Base-by-base conservation (phyloP, 1,140 invertebrate genomes). In the Nixonia krombeini region DNA sequence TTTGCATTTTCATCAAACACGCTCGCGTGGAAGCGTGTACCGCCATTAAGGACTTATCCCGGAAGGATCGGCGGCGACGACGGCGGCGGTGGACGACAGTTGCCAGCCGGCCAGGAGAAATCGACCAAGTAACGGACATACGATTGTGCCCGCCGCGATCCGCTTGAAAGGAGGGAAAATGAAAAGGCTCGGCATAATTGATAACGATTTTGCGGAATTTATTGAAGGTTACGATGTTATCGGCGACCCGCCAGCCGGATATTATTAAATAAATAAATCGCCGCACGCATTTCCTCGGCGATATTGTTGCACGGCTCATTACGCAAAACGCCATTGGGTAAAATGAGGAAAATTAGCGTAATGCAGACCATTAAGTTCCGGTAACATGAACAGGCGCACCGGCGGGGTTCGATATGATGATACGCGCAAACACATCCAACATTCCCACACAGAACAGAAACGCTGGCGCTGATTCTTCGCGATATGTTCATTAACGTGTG, bases 401-500 rank as follows among this genome's bases (percentile, higher is more conserved):
- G 42, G 25, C 57, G 51, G 58, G 58, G 33, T 56, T 56, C 51
- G 59, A 64, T 64, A 61, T 51, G 21, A 53, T 46, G 58, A 59
- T 70, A 42, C 65, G 53, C 66, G 57, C 63, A 61, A 67, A 70
- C 59, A 53, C 57, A 62, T 45, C 31, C 46, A 55, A 49, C 46
- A 42, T 50, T 61, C 51, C 58, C 31, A 52, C 55, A 63, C 50
- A 62, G 53, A 58, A 58, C 67, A 67, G 62, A 45, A 61, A 66
- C 29, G 49, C 45, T 51, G 33, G 38, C 28, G 52, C 51, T 58
- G 66, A 73, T 58, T 49, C 38, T 35, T 10, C 23, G 23, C 53
- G 65, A 62, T 72, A 63, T 42, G 65, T 72, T 72, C 66, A 69
- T 72, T 65, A 69, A 69, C 59, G 64, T 65, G 65, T 62, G 59